Percentiles rank a stretch among this genome's conserved stretches.
phyloP scores from a whole-genome alignment of 2,888 invertebrate species.

The Hirtodrosophila duncani region DNA sequence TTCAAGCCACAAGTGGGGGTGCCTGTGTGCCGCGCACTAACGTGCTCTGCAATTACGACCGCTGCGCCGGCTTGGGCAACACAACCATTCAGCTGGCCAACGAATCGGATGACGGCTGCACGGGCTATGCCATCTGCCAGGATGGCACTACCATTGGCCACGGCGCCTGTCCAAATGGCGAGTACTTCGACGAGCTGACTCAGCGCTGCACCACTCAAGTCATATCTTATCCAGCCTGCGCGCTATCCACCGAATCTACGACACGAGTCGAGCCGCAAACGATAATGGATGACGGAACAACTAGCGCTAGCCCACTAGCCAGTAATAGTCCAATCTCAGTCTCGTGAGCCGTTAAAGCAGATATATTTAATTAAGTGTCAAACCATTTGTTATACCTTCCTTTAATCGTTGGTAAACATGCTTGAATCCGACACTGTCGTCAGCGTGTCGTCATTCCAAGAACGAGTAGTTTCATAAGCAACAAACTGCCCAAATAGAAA shows the following conservation, averaged over 20 bases:
- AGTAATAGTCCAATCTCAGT: no score
- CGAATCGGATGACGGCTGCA: constrained; percentile 62
- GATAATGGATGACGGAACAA: constrained; percentile 31
- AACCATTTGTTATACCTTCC: no score
- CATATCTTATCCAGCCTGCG: constrained; percentile 64
- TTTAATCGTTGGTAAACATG: no score
- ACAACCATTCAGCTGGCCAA: constrained; percentile 66
- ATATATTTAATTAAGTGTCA: constrained; percentile 35
- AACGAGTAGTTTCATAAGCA: no score
- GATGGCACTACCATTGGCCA: constrained; percentile 58
- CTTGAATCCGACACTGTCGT: no score
- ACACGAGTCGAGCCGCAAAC: constrained; percentile 7
- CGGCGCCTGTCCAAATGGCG: constrained; percentile 55
- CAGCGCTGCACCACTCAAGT: constrained; percentile 61
- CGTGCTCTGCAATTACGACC: constrained; percentile 56
- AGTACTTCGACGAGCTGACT: constrained; percentile 66
- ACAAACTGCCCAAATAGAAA: no score
- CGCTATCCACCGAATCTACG: constrained; percentile 23
- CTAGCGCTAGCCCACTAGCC: no score
- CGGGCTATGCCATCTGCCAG: constrained; percentile 68
- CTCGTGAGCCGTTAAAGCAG: constrained; percentile 8
- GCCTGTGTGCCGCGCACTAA: constrained; percentile 61
- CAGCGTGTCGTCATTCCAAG: no score
- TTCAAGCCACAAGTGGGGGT: constrained; percentile 54
- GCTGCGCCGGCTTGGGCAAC: constrained; percentile 64